Evolutionary conservation across 2,888 invertebrate genomes (phyloP).

Genomic region (Dolichopus griseipennis): DNA sequence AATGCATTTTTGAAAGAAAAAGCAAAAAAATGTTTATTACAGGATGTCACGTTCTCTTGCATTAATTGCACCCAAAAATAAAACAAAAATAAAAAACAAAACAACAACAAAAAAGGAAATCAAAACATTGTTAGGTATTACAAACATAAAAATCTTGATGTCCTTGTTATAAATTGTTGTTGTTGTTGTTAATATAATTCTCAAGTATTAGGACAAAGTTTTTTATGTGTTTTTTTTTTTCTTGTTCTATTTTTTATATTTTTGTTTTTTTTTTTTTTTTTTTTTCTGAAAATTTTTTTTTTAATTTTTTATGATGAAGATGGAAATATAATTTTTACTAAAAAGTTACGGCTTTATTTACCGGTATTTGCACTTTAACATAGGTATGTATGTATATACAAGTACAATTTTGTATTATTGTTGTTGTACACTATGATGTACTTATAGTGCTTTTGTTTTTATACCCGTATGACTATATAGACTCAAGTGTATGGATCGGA

Average conservation of each 20-base stretch:
- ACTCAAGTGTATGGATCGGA: no score
- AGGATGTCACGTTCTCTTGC: neutral
- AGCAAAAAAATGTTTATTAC: neutral
- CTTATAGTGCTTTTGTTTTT: no score
- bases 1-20: neutral
- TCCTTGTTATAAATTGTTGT: neutral
- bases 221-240: neutral
- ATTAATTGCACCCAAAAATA: neutral
- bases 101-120: no score
- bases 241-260: neutral
- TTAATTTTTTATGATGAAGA: neutral
- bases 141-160: neutral
- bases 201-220: neutral
- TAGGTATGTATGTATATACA: no score
- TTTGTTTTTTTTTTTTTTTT: neutral
- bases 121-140: no score
- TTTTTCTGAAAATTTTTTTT: neutral
- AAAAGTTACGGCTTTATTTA: neutral
- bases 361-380: neutral
- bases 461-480: no score
- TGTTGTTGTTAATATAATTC: no score
- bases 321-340: neutral
- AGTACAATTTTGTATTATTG: no score
- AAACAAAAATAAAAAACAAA: no score
- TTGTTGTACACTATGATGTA: no score